These are phyloP conservation scores for Acanthosepion lycidas DNA, from an alignment of 2,888 invertebrate genomes.

Conservation along the genomic window DNA sequence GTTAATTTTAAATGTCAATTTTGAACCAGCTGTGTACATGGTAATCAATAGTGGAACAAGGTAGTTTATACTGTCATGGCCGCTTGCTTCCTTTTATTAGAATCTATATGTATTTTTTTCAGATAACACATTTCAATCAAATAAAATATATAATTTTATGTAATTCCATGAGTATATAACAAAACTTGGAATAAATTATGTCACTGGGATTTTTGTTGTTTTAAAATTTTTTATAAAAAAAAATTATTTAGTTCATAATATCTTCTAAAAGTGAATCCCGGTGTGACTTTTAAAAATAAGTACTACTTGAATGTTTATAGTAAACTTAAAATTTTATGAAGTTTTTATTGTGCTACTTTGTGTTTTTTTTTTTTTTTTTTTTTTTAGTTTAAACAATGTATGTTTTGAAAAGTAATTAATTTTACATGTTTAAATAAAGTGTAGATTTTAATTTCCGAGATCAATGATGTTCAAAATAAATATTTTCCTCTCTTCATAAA, in stretches of 20 bases:
- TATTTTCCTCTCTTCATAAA: no score
- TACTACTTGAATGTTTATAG: not conserved
- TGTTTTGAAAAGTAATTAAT: no score
- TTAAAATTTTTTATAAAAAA: not conserved
- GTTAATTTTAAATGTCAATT: not conserved
- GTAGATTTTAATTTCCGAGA: no score
- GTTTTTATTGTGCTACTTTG: no score
- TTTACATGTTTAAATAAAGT: no score
- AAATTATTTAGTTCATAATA: not conserved
- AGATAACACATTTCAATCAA: not conserved
- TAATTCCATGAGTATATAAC: not conserved
- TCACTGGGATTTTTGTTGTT: not conserved
- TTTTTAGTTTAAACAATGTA: no score
- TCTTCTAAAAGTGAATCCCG: not conserved
- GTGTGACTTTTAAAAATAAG: not conserved
- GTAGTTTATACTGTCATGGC: not conserved
- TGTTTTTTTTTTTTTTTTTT: no score
- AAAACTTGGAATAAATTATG: not conserved
- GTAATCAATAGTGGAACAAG: not conserved
- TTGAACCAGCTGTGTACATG: not conserved
- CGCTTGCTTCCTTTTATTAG: not conserved
- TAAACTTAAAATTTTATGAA: not conserved
- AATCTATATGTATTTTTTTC: not conserved
- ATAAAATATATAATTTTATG: not conserved
- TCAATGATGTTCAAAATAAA: no score